Evolutionary conservation across 2,797 vertebrate genomes (phyloP).

Genomic region (Peromyscus aztecus): DNA sequence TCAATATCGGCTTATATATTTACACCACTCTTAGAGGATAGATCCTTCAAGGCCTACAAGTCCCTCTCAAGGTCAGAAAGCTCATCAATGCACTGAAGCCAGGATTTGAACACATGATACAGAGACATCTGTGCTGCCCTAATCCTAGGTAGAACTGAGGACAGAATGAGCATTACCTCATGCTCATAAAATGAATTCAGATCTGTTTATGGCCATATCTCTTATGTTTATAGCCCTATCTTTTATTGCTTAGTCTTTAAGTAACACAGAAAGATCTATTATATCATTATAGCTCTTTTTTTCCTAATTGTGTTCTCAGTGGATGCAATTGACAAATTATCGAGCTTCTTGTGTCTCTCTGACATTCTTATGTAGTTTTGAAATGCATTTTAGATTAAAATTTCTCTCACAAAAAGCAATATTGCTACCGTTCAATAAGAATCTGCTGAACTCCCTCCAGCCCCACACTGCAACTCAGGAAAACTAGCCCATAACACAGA

Average conservation of each 20-base stretch:
- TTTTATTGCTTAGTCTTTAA: conserved; percentile 73
- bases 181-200: background rate
- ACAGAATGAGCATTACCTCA: background rate
- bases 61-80: background rate
- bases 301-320: conserved; percentile 67
- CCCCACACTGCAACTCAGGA: background rate
- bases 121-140: background rate
- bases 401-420: conserved; percentile 65
- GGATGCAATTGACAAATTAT: conserved; percentile 69
- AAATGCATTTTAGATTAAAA: conserved; percentile 72
- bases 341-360: conserved; percentile 61
- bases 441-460: background rate
- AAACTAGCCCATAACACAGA: background rate
- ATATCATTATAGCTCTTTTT: conserved; percentile 73
- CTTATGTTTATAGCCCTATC: background rate
- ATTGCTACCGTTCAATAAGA: conserved; percentile 63
- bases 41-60: fast-evolving
- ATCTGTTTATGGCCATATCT: background rate
- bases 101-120: background rate
- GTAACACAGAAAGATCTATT: conserved; percentile 70
- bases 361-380: conserved; percentile 55
- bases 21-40: background rate
- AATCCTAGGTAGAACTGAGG: background rate
- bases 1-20: background rate
- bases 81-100: background rate